phyloP scores from a whole-genome alignment of 1,140 invertebrate genomes.

The Cylas formicarius region DNA sequence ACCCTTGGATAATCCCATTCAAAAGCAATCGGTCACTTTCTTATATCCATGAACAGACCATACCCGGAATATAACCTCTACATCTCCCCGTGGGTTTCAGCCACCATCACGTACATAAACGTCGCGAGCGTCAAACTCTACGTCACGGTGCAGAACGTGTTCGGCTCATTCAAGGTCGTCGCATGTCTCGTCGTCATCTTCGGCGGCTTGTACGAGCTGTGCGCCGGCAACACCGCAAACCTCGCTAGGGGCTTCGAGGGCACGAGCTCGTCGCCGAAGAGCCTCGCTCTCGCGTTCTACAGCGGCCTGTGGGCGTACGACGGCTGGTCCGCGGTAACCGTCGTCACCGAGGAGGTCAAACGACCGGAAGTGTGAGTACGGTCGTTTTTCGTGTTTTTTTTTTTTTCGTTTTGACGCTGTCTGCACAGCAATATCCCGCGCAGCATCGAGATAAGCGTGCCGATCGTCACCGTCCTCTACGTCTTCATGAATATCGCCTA shows the following conservation, averaged over 20 bases:
- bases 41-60: too few relatives aligned
- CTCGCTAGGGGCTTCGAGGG: conserved; percentile 69
- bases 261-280: conserved; percentile 60
- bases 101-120: conserved; percentile 82
- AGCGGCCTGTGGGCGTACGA: conserved; percentile 93
- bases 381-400: conserved; percentile 6
- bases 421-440: conserved; percentile 62
- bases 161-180: conserved; percentile 77
- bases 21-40: too few relatives aligned
- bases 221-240: conserved; percentile 63
- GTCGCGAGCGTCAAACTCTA: conserved; percentile 81
- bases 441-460: conserved; percentile 86
- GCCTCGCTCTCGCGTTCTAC: conserved; percentile 85
- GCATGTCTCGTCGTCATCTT: conserved; percentile 73
- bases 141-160: conserved; percentile 82
- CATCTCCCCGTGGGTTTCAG: conserved; percentile 57
- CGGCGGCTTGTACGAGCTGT: conserved; percentile 75
- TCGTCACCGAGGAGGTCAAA: conserved; percentile 89
- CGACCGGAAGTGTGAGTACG: conserved; percentile 67
- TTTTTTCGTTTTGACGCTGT: not conserved
- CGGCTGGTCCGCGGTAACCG: conserved; percentile 87
- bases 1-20: too few relatives aligned
- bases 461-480: conserved; percentile 79
- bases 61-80: too few relatives aligned
- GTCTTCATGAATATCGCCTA: conserved; percentile 89